Percentiles rank a stretch among this genome's conserved stretches.
Evolutionary conservation across 2,113 vertebrate genomes (phyloP).

Genomic region (Lagenorhynchus albirostris): DNA sequence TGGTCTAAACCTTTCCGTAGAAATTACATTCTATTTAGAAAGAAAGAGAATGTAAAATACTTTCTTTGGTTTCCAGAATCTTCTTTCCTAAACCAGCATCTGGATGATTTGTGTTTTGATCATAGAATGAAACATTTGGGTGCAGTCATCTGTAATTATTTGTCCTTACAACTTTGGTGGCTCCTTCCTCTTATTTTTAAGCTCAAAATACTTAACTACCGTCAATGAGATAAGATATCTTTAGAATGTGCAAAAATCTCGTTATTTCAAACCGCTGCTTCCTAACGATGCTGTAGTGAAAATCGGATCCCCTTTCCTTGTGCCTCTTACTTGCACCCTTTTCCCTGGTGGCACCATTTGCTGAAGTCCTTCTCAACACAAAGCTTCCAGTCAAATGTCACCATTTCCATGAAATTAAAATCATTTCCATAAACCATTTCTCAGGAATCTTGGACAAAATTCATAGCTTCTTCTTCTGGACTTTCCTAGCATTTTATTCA

Average conservation of each 20-base stretch:
- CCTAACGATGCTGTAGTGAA: background rate
- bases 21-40: slow-evolving; percentile 46
- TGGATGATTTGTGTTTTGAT: background rate
- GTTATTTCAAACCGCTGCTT: background rate
- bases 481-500: background rate
- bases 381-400: background rate
- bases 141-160: background rate
- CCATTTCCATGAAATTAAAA: background rate
- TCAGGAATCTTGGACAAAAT: background rate
- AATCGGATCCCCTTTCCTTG: background rate
- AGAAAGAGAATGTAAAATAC: background rate
- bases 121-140: background rate
- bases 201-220: background rate
- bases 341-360: rapidly evolving
- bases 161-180: background rate
- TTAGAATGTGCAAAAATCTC: background rate
- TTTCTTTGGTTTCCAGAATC: background rate
- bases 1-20: slow-evolving; percentile 59
- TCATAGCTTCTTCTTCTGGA: background rate
- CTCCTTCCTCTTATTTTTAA: background rate
- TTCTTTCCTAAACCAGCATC: background rate
- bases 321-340: background rate
- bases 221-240: background rate
- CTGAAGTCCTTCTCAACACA: background rate
- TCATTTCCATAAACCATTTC: background rate